Evolutionary conservation across 2,113 vertebrate species (phyloP).

Genomic region (Shinisaurus crocodilurus): DNA sequence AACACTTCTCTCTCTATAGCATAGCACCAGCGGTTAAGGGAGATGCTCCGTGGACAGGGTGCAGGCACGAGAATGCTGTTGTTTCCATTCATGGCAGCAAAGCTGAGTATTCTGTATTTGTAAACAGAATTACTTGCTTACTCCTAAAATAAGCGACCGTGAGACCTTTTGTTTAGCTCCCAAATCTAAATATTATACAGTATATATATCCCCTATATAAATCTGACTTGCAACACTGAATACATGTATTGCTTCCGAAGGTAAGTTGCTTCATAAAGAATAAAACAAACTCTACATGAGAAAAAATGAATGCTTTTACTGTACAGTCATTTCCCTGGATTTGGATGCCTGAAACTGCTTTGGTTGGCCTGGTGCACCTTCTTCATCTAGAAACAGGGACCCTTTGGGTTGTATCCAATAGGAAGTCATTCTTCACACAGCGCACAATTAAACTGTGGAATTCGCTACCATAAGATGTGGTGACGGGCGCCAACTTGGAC

Average conservation of each 20-base stretch:
- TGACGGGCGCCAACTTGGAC: too few species aligned
- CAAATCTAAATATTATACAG: conserved; percentile 12
- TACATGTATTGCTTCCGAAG: background rate
- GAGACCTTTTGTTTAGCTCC: conserved; percentile 23
- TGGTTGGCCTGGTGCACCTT: background rate
- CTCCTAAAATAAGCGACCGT: conserved; percentile 24
- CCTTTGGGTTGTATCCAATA: too few species aligned
- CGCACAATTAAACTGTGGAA: too few species aligned
- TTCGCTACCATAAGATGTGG: too few species aligned
- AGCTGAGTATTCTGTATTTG: conserved; percentile 3
- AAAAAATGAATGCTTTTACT: background rate
- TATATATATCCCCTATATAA: background rate
- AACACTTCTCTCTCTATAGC: conserved; percentile 13
- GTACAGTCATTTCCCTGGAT: background rate
- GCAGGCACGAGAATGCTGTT: conserved; percentile 28
- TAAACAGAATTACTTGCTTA: conserved; percentile 33
- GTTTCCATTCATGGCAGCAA: background rate
- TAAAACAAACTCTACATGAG: background rate
- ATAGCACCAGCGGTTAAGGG: conserved; percentile 25
- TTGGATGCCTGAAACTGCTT: background rate
- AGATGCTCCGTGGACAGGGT: conserved; percentile 28
- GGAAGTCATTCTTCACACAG: too few species aligned
- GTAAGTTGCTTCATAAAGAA: background rate
- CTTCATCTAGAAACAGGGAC: background rate
- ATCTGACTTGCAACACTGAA: background rate